A percentile compares a stretch with the other conserved stretches of the same genome.
Conservation (phyloP, 2,113 vertebrate genomes). For the Chaetodon auriga region DNA sequence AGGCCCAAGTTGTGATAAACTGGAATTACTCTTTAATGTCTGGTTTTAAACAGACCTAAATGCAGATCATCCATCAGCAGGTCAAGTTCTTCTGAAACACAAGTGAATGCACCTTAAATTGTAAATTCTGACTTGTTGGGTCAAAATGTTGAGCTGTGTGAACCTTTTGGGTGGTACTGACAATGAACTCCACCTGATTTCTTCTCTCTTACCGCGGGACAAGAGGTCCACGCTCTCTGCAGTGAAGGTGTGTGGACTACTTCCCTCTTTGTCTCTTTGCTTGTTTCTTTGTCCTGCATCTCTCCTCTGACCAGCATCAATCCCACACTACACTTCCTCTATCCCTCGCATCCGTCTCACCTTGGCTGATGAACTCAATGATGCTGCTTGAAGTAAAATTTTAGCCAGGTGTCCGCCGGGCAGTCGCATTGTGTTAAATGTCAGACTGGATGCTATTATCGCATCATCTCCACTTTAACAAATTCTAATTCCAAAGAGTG, state of each 20-base stretch:
- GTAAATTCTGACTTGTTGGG: neutral
- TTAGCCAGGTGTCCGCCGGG: neutral
- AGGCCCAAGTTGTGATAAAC: neutral
- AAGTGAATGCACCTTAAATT: neutral
- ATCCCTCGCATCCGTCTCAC: neutral
- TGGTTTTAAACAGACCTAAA: neutral
- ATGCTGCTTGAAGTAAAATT: neutral
- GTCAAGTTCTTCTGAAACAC: neutral
- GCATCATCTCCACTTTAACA: constrained; percentile 28
- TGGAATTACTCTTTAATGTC: neutral
- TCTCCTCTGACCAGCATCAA: constrained; percentile 4
- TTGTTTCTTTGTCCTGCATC: constrained; percentile 26
- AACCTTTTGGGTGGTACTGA: constrained; percentile 29
- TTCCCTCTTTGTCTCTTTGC: constrained; percentile 48
- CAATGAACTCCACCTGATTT: constrained; percentile 74
- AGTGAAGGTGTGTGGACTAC: constrained; percentile 81
- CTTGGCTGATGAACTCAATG: neutral
- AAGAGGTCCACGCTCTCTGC: constrained; percentile 83
- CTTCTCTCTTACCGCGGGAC: constrained; percentile 79
- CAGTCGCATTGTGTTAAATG: constrained; percentile 11
- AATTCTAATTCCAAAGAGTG: constrained; percentile 30
- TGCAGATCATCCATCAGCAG: neutral
- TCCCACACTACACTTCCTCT: neutral
- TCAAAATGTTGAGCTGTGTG: neutral
- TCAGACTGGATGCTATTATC: neutral